These are phyloP conservation scores for Phortica okadai DNA, from an alignment of 2,888 invertebrate species.

Conservation along the genomic window DNA sequence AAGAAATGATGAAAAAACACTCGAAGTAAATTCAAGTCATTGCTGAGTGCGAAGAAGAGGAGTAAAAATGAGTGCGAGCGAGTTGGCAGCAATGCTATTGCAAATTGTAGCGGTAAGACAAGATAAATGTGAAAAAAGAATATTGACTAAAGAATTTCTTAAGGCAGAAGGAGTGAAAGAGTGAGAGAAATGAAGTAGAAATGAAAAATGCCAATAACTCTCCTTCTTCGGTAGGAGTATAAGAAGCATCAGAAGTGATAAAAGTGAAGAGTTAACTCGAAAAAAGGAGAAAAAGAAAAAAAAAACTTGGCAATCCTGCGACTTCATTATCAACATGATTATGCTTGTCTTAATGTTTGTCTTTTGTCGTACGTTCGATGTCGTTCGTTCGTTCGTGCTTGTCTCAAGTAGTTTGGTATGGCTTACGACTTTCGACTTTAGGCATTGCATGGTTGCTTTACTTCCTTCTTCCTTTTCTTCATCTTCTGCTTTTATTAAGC, in stretches of 20 bases:
- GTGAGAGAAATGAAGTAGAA: background rate
- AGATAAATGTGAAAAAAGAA: slow-evolving; percentile 15
- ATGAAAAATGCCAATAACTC: slow-evolving; percentile 25
- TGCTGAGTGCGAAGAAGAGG: background rate
- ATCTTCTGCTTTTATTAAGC: background rate
- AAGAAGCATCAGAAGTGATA: background rate
- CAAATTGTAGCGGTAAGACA: slow-evolving; percentile 4
- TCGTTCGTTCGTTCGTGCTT: background rate
- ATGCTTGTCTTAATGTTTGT: slow-evolving; percentile 22
- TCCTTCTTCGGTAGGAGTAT: background rate
- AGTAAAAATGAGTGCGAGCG: background rate
- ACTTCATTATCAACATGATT: slow-evolving; percentile 28
- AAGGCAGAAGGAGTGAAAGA: background rate
- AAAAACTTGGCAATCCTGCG: background rate
- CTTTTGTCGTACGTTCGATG: background rate
- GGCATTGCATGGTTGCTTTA: background rate
- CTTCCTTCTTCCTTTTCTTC: background rate
- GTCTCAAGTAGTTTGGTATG: slow-evolving; percentile 24
- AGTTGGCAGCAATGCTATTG: background rate
- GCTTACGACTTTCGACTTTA: background rate
- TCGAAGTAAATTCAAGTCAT: background rate
- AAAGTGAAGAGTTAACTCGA: slow-evolving; percentile 14
- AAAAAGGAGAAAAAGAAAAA: background rate
- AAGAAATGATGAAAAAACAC: slow-evolving; percentile 5
- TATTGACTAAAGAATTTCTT: slow-evolving; percentile 2